Conservation (phyloP, 35 echinoderm and acorn worm species). For the Stichopus chloronotus region DNA sequence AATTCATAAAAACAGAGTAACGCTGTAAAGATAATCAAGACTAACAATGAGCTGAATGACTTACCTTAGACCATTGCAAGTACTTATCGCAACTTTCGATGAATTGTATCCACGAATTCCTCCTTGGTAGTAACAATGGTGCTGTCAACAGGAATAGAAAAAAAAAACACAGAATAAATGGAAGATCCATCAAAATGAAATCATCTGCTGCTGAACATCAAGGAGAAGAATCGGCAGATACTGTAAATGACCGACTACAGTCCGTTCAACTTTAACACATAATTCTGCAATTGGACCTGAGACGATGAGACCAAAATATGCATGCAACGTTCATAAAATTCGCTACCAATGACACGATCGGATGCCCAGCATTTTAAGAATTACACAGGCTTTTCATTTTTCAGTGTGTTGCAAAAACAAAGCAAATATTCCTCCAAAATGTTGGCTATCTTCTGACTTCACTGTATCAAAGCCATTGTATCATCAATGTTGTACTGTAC, state of each 20-base stretch:
- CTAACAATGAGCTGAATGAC: neutral
- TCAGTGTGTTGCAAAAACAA: too few species aligned
- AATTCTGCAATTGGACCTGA: neutral
- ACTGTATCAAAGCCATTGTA: too few species aligned
- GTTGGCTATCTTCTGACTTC: too few species aligned
- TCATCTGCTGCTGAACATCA: neutral
- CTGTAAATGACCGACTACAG: neutral
- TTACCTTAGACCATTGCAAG: constrained; percentile 62
- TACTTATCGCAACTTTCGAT: constrained; percentile 58
- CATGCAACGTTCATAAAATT: neutral
- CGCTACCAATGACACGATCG: neutral
- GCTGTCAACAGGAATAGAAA: constrained; percentile 15
- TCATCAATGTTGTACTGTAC: too few species aligned
- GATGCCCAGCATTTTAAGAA: too few species aligned
- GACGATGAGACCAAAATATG: neutral
- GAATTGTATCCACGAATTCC: constrained; percentile 9
- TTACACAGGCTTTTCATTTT: too few species aligned
- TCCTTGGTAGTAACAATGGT: constrained; percentile 59
- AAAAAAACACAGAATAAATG: neutral
- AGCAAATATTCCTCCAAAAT: too few species aligned
- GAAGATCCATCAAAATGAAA: neutral
- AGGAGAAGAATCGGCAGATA: neutral
- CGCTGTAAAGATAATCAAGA: neutral
- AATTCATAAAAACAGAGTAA: neutral
- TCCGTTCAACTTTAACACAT: neutral